Evolutionary conservation across 2,797 vertebrate species (phyloP).

Genomic region (Lepus oiostolus): DNA sequence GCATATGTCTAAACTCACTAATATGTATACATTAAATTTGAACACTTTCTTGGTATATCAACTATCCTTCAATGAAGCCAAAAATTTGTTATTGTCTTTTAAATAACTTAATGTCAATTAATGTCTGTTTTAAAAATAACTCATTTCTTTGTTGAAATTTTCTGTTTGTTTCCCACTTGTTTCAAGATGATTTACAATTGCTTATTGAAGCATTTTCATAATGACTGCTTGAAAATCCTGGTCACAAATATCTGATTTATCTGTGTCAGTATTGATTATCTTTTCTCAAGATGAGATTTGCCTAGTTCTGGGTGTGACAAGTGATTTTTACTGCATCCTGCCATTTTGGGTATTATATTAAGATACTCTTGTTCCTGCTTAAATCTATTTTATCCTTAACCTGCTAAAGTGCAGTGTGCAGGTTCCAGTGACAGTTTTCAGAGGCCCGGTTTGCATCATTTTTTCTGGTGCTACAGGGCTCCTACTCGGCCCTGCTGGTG

Average conservation of each 20-base stretch:
- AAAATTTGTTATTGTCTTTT: background rate
- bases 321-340: slow-evolving; percentile 6
- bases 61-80: background rate
- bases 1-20: background rate
- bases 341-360: background rate
- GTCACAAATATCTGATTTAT: background rate
- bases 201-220: background rate
- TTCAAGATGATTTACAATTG: background rate
- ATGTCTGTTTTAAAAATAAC: background rate
- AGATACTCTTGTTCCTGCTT: background rate
- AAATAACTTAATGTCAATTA: background rate
- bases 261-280: background rate
- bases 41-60: background rate
- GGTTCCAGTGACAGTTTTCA: background rate
- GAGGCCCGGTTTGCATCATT: background rate
- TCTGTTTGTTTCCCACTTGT: background rate
- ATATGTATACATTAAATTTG: background rate
- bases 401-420: background rate
- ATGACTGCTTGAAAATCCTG: background rate
- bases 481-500: background rate
- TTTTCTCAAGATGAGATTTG: background rate
- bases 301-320: background rate
- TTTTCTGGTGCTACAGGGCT: background rate
- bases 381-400: background rate
- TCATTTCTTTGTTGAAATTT: too few relatives aligned